phyloP scores from a whole-genome alignment of 2,888 invertebrate species.

The Stegana nigrithorax region DNA sequence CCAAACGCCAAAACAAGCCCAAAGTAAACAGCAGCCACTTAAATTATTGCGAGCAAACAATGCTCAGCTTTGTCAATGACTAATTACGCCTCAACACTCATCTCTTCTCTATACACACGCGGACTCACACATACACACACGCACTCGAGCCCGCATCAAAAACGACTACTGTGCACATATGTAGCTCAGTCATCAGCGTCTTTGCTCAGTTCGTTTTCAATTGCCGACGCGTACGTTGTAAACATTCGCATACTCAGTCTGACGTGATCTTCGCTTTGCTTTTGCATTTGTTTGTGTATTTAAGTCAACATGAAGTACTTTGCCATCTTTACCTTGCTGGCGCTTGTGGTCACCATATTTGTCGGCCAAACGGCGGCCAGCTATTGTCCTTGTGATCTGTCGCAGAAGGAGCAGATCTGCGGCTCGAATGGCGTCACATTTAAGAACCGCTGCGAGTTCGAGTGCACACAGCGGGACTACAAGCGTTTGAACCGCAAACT shows the following conservation, averaged over 20 bases:
- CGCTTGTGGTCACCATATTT: constrained; percentile 30
- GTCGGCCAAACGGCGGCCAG: constrained; percentile 44
- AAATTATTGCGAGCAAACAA: neutral
- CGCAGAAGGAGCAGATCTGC: constrained; percentile 86
- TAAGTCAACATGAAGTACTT: constrained; percentile 50
- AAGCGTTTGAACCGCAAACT: constrained; percentile 52
- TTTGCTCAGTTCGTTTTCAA: constrained; percentile 6
- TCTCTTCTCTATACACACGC: no score
- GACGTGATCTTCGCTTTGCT: no score
- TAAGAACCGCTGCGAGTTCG: constrained; percentile 95
- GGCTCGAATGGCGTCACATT: constrained; percentile 92
- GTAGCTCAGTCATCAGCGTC: no score
- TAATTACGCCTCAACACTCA: no score
- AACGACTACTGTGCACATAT: neutral
- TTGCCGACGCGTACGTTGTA: neutral
- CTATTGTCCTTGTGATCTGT: constrained; percentile 85
- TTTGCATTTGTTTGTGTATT: neutral
- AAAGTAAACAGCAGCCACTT: neutral
- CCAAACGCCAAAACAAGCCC: neutral
- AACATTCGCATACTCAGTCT: neutral
- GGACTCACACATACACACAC: no score
- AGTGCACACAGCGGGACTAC: constrained; percentile 75
- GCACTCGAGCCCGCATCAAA: neutral
- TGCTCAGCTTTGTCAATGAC: neutral
- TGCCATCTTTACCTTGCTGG: constrained; percentile 36